phyloP scores from a whole-genome alignment of 2,888 invertebrate genomes.

The Eristalis tenax region DNA sequence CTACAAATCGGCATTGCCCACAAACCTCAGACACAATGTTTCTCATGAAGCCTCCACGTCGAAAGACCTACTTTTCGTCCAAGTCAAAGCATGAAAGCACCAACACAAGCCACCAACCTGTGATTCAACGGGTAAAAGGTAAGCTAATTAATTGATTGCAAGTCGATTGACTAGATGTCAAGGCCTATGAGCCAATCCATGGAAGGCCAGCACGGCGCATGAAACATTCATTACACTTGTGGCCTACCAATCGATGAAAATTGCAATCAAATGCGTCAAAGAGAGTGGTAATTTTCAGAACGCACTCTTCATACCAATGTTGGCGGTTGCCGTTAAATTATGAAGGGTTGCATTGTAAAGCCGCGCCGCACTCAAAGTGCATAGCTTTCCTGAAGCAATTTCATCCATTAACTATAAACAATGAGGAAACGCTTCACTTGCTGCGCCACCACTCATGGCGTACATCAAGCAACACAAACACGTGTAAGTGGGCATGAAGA shows the following conservation, averaged over 20 bases:
- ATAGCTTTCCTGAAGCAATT: constrained; percentile 45
- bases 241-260: constrained; percentile 5
- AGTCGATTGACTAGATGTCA: not conserved
- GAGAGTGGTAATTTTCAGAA: constrained; percentile 47
- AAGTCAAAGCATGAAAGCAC: no score
- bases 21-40: no score
- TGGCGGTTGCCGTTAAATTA: not conserved
- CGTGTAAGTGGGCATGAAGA: not conserved
- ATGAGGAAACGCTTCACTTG: constrained; percentile 58
- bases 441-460: constrained; percentile 20
- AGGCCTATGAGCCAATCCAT: not conserved
- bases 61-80: no score
- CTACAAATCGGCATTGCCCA: no score
- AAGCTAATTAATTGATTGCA: not conserved
- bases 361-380: constrained; percentile 32
- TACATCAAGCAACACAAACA: constrained; percentile 14
- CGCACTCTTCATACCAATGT: not conserved
- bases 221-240: not conserved
- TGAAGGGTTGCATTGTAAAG: constrained; percentile 31
- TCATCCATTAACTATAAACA: constrained; percentile 61
- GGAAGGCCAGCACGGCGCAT: not conserved
- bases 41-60: no score
- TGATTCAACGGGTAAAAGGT: not conserved
- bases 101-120: no score
- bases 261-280: constrained; percentile 37